Base-by-base conservation (phyloP, 2,113 vertebrate genomes). In the Cyanoderma ruficeps region DNA sequence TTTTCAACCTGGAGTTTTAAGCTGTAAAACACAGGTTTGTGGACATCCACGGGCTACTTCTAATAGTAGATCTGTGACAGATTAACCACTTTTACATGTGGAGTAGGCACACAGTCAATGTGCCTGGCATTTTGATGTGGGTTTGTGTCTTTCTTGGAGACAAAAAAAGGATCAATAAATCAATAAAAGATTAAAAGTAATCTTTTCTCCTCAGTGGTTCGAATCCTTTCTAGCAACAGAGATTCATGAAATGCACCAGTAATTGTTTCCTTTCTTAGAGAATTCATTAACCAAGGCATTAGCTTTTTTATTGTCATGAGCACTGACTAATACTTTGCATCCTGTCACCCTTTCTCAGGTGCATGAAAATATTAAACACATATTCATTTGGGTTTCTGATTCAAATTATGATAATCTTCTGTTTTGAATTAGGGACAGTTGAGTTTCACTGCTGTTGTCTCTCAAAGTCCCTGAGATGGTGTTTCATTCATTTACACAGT, bases 121-220 rank as follows among this genome's bases (percentile, higher is more conserved):
- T 79, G 61, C 52, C 47, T 63, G 70, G 53, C 47, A 49, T 85
- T 90, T 82, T 71, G 65, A 50, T 74, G 35, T 46, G 56, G 13
- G 35, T 41, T 90, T 92, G 33, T 79, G 42, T 86, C 82, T 94
- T 25, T 75, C 94, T 75, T 55, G 35, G 56, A 92, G 70, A 18
- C 19, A 74, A 89, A 77, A 87, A 44, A 59, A 20, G 31, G 28
- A 9, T 65, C 83, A 79, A 92, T 94, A 90, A 85, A 96, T 96
- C 89, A 90, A 92, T 94, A 53, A 79, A 92, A 92, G 71, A 63
- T 95, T 95, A 88, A 88, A 85, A 92, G 79, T 88, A 86, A 55
- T 92, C 65, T 93, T 82, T 95, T 92, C 39, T 95, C 53, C 70
- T 72, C 28, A 6, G 42, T 93, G 74, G 39, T 90, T 82, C 0